Base-by-base conservation (phyloP, 1,140 invertebrate species). In the Drosophila dunni region DNA sequence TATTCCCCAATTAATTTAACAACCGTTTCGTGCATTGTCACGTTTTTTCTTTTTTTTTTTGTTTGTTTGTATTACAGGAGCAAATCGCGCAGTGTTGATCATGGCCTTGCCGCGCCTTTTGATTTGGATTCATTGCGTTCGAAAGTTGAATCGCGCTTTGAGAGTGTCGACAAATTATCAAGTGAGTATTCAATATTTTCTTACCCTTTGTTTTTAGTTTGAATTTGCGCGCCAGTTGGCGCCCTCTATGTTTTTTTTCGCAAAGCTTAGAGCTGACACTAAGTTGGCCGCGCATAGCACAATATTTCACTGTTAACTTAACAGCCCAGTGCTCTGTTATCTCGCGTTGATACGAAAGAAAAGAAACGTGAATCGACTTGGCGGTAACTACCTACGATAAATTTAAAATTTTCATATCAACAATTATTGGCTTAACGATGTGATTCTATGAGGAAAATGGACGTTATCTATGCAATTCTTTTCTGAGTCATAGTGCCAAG, bases 1-100 rank as follows among this genome's bases (percentile, higher is more conserved):
- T 67, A 75, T 71, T 53, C 51, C 17, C 8, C 58, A 75, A 72
- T 74, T 70, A 61, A 70, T 66, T 72, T 40, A 74, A 80, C 48
- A 89, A 80, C 33, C 48, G 29, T 45, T 44, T 48, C 45, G 57
- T 62, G 67, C 72, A 51, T 62, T 40, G 53, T 42, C 36, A 53
- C 71, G 57, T 68, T 54, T 61, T 45, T 42, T 38, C 36, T 38
- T 45, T 57, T 29, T 67, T 34, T 61, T 78, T 79, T 10, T 75
- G 33, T 11, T n/a, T 68, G 8, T 38, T 46, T 80, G 81, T 89
- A 91, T 94, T 91, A 90, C 94, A 97, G 97, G 95, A 97, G 96
- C 89, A 97, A 97, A 93, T 97, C 96, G 92, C 95, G 96, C 78
- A 97, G 96, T 80, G 96, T 97, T 77, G 97, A 97, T 93, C 96